Base-by-base conservation (phyloP, 2,113 vertebrate genomes). In the Clarias magur region DNA sequence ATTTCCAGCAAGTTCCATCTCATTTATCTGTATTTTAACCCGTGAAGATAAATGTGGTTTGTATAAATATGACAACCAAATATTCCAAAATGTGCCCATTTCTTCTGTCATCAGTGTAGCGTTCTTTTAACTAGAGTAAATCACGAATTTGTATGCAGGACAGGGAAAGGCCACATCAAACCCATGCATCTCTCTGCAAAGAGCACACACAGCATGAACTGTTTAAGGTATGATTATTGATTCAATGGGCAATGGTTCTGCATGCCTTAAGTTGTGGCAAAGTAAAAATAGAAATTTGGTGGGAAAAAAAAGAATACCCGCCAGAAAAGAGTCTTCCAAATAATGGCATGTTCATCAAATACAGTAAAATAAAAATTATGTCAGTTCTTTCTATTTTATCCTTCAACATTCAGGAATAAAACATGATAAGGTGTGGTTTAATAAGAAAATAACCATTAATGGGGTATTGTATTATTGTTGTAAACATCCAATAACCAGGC, bases 201-300 rank as follows among this genome's bases (percentile, higher is more conserved):
- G 23, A 23, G 59, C 67, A 68, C 23, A 65, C 63, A 56, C 65
- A 59, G 16, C 80, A 80, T 84, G 59, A 2, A 25, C 67, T 48
- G 78, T 65, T 81, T 88, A 86, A 67, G 81, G 73, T 68, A 85
- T 78, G 38, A 82, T 56, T 89, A 85, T 23, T 84, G 42, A 85
- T 57, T 85, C 59, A 7, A 25, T 59, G 34, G 68, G 88, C 72
- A 76, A 68, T 83, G 48, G 19, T 54, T 79, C 75, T 11, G 53
- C 16, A 67, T 67, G n/a, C 48, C 19, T 80, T 65, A 42, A 79
- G 19, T 48, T 65, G 72, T 65, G 25, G 34, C 8, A 78, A 19
- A 53, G 30, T 85, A 30, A 79, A 60, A 80, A 79, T 12, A 78
- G 15, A 30, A 30, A 16, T 30, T 30, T 7, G 53, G 17, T 8